phyloP scores from a whole-genome alignment of 30 jellyfish, hydroid and myxozoan species.

The Cassiopea andromeda region DNA sequence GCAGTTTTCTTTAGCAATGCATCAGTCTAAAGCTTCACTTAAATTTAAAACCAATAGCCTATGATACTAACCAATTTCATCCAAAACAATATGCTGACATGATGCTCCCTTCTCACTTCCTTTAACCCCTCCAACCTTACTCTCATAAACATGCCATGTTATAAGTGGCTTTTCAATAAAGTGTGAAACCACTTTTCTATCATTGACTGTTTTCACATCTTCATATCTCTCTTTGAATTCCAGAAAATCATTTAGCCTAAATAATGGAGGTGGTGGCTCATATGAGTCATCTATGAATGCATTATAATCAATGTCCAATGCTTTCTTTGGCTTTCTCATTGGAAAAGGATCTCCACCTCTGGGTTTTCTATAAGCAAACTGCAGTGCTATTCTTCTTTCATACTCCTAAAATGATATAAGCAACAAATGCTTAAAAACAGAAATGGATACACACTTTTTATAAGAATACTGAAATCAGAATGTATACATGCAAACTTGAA shows the following conservation, averaged over 20 bases:
- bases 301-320: constrained; percentile 42
- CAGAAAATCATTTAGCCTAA: constrained; percentile 50
- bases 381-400: constrained; percentile 48
- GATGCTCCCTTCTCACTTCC: constrained; percentile 2
- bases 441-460: too few relatives aligned
- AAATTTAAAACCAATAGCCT: too few relatives aligned
- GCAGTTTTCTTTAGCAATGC: too few relatives aligned
- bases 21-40: too few relatives aligned
- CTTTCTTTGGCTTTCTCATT: constrained; percentile 50
- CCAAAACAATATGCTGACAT: constrained; percentile 23
- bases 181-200: not conserved
- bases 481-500: too few relatives aligned
- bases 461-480: too few relatives aligned
- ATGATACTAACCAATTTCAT: constrained; percentile 39
- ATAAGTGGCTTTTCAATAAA: constrained; percentile 32
- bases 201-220: not conserved
- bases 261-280: constrained; percentile 70
- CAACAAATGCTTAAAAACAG: not conserved
- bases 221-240: not conserved
- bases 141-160: constrained; percentile 31
- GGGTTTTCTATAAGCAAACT: constrained; percentile 60
- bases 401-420: constrained; percentile 31
- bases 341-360: constrained; percentile 79
- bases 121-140: not conserved
- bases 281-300: constrained; percentile 69